Base-by-base conservation (phyloP, 2,888 invertebrate genomes). In the Spilarctia lutea region DNA sequence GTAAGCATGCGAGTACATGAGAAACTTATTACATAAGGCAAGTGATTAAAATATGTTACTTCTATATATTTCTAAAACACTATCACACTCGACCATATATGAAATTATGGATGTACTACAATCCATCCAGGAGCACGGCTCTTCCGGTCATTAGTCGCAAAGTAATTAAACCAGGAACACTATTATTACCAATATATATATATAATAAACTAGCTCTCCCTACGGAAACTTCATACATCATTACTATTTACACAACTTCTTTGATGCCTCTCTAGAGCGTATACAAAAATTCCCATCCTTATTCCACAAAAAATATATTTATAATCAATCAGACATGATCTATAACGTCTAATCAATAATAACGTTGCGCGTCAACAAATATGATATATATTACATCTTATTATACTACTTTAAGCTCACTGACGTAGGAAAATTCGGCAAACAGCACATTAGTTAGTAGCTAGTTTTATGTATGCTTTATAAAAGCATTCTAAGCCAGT, bases 11-110 rank as follows among this genome's bases (percentile, higher is more conserved):
- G 91, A 94, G 91, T 92, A 93, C 88, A 91, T 82, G 85, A 90
- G 88, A 91, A 85, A 90, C 88, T 87, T 88, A 88, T 89, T 86
- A 87, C 86, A 90, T 92, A 94, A 94, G 93, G 94, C 93, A 92
- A 92, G 91, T 91, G 85, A 85, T 86, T 87, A 87, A n/a, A n/a
- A 82, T 79, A 83, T 83, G 76, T 81, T 81, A 80, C 77, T 78
- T 73, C 79, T 79, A 84, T 78, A 72, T 71, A 74, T 80, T 78
- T 75, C 80, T 79, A 76, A 75, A 78, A 73, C 73, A 72, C 77
- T 86, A 83, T 83, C 82, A 81, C 86, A 85, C 86, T 88, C 86
- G 86, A 87, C 85, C 86, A 85, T 18, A 83, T 83, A 78, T 79
- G 83, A 83, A 86, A 85, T 85, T 83, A 82, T 83, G 84, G 79